Conservation (phyloP, 2,888 invertebrate genomes). For the Dasysyrphus tricinctus region DNA sequence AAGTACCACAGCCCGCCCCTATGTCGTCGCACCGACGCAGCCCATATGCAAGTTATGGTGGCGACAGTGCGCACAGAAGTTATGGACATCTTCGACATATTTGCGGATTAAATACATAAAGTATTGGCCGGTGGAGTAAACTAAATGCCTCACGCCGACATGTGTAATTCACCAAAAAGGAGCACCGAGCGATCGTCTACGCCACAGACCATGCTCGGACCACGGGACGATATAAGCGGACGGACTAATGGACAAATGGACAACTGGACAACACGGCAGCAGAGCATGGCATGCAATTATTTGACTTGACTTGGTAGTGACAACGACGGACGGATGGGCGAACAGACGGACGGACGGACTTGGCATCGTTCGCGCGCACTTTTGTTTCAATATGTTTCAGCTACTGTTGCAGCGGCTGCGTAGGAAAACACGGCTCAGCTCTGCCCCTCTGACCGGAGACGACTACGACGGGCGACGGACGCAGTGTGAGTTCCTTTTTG, state of each 20-base stretch:
- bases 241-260: conserved; percentile 33
- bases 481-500: conserved; percentile 72
- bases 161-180: conserved; percentile 75
- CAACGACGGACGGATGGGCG: background rate
- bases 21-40: conserved; percentile 5
- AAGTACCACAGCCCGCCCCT: conserved; percentile 32
- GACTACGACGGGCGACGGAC: conserved; percentile 15
- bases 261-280: conserved; percentile 36
- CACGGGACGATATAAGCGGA: conserved; percentile 35
- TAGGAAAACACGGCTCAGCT: conserved; percentile 36
- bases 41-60: conserved; percentile 53
- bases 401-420: conserved; percentile 23
- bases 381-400: conserved; percentile 51
- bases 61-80: conserved; percentile 67
- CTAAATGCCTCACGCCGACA: conserved; percentile 74
- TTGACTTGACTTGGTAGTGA: conserved; percentile 47
- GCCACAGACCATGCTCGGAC: conserved; percentile 52
- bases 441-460: background rate
- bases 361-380: conserved; percentile 47
- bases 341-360: background rate
- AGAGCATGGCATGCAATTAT: conserved; percentile 71
- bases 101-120: conserved; percentile 65
- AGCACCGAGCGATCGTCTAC: conserved; percentile 63
- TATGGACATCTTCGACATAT: conserved; percentile 75
- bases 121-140: conserved; percentile 65